Base-by-base conservation (phyloP, 1,140 invertebrate species). In the Plodia interpunctella region DNA sequence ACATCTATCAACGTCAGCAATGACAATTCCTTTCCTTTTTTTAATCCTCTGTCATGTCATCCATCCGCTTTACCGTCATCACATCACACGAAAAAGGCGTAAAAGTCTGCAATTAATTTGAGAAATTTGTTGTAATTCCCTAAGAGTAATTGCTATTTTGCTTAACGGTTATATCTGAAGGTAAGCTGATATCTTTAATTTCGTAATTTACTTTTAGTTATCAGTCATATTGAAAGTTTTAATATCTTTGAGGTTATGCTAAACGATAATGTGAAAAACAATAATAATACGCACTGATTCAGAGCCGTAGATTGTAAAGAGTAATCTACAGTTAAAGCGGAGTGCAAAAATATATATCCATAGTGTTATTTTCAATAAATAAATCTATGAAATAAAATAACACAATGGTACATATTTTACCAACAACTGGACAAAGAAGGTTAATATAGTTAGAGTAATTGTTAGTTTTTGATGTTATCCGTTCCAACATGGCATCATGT, bases 321-420 rank as follows among this genome's bases (percentile, higher is more conserved):
- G 8, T 53, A 25, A 53, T 53, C 21, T 53, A 53, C 51, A 11
- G 51, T 53, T 53, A 53, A 53, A 53, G 51, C 51, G 9, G 20
- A 53, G 51, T 53, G 51, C 51, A 13, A 53, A 1, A 53, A 25
- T 25, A 25, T 44, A 44, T 1, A 32, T 2, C 38, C n/a, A 44
- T 44, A 15, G 38, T 44, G 38, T 44, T n/a, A n/a, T n/a, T n/a
- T n/a, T n/a, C n/a, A n/a, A n/a, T n/a, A n/a, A n/a, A n/a, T n/a
- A 10, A 2, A 15, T 44, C 10, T 44, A 1, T 15, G 15, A 1
- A 44, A 44, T 4, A 17, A 44, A n/a, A 44, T 15, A 17, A 44
- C 38, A 44, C 38, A 15, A 4, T 15, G 13, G n/a, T 3, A 44
- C 38, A 44, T 44, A 2, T n/a, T 44, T 17, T 44, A 15, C 13